Evolutionary conservation across 2,888 invertebrate species (phyloP).

Genomic region (Lithophane socia): DNA sequence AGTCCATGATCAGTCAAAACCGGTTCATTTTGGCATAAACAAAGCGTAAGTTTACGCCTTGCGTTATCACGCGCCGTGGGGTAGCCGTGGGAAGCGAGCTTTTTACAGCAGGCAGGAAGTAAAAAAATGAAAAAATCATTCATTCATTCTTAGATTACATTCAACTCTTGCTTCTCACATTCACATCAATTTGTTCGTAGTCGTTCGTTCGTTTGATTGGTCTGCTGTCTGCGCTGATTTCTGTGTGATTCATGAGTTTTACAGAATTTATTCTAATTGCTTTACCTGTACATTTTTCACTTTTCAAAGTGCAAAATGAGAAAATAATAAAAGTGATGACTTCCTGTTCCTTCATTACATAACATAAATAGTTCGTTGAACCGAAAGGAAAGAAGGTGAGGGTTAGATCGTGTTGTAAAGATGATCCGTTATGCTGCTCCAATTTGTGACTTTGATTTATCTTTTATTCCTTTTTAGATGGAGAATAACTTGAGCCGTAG

Average conservation of each 20-base stretch:
- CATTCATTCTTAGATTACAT: conserved; percentile 36
- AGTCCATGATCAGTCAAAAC: background rate
- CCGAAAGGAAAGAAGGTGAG: conserved; percentile 81
- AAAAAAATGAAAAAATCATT: conserved; percentile 17
- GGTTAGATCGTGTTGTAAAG: conserved; percentile 77
- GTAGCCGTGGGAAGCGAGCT: background rate
- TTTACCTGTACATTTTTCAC: conserved; percentile 65
- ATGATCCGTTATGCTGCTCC: conserved; percentile 82
- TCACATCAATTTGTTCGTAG: conserved; percentile 32
- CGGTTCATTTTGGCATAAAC: background rate
- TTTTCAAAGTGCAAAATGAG: conserved; percentile 72
- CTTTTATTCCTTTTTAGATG: conserved; percentile 83
- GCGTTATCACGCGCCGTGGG: background rate
- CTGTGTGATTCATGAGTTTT: conserved; percentile 85
- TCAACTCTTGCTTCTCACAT: conserved; percentile 17
- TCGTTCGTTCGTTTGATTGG: conserved; percentile 65
- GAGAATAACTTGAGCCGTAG: conserved; percentile 90
- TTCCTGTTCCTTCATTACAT: conserved; percentile 66
- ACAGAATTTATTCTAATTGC: conserved; percentile 73
- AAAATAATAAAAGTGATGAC: conserved; percentile 75
- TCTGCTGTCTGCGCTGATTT: conserved; percentile 77
- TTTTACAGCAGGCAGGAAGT: background rate
- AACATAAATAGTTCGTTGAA: conserved; percentile 69
- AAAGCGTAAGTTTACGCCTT: background rate
- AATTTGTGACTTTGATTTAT: conserved; percentile 73